Conservation (phyloP, 1,140 invertebrate species). For the Brachionus rotundiformis region DNA sequence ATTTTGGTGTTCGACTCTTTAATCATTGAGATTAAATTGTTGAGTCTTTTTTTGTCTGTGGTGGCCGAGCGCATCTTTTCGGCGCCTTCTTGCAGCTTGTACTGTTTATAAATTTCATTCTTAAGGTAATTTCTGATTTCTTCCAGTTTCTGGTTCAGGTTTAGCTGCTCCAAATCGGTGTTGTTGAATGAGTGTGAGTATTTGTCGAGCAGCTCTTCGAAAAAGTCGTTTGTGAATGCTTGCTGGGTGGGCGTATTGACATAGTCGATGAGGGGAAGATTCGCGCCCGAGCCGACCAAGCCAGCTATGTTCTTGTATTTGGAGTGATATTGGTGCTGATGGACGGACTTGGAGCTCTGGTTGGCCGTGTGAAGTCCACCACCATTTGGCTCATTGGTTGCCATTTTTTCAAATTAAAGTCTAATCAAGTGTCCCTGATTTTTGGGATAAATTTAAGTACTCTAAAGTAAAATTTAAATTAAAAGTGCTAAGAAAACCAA, state of each 20-base stretch:
- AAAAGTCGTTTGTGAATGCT: conserved; percentile 28
- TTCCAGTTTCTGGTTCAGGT: conserved; percentile 44
- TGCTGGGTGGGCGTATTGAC: conserved; percentile 36
- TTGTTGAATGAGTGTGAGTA: conserved; percentile 4
- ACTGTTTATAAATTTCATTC: conserved; percentile 52
- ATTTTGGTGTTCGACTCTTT: conserved; percentile 48
- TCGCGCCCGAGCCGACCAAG: conserved; percentile 20
- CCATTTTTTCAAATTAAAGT: not conserved
- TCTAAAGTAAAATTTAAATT: not conserved
- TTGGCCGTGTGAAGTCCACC: not conserved
- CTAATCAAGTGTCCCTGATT: conserved; percentile 11
- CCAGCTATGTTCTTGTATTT: conserved; percentile 25
- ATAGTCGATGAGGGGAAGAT: conserved; percentile 15
- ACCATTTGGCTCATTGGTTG: conserved; percentile 3
- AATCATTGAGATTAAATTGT: conserved; percentile 21
- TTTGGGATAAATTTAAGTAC: not conserved
- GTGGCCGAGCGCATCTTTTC: conserved; percentile 47
- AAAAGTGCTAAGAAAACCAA: not conserved
- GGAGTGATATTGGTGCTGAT: not conserved
- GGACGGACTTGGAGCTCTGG: not conserved
- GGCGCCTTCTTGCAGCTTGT: conserved; percentile 51
- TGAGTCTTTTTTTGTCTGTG: conserved; percentile 46
- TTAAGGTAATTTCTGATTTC: conserved; percentile 43
- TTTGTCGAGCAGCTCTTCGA: conserved; percentile 13
- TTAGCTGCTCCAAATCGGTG: conserved; percentile 20